Conservation (phyloP, 2,888 invertebrate species). For the Xylocampa areola region DNA sequence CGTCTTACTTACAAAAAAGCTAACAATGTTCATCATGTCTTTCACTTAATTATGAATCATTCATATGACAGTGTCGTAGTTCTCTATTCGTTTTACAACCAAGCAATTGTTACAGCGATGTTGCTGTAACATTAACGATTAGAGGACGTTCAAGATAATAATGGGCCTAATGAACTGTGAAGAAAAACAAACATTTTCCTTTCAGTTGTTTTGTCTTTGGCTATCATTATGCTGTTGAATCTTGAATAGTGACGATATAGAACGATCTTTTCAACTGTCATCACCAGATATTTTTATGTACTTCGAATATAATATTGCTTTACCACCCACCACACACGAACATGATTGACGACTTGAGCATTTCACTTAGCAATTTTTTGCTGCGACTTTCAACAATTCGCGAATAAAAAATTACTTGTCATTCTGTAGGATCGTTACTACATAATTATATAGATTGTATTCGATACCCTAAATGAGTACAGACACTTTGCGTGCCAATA, state of each 20-base stretch:
- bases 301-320: slow-evolving; percentile 14
- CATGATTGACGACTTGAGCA: slow-evolving; percentile 25
- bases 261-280: slow-evolving; percentile 10
- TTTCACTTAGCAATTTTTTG: slow-evolving; percentile 43
- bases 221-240: neutral
- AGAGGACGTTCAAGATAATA: slow-evolving; percentile 22
- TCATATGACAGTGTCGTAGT: slow-evolving; percentile 7
- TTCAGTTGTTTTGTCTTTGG: slow-evolving; percentile 27
- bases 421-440: slow-evolving; percentile 27
- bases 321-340: too few relatives aligned
- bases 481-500: too few relatives aligned
- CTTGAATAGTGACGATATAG: too few relatives aligned
- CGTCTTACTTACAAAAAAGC: slow-evolving; percentile 6
- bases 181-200: slow-evolving; percentile 37
- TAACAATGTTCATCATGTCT: slow-evolving; percentile 16
- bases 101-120: slow-evolving; percentile 9
- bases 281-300: neutral
- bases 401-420: slow-evolving; percentile 43
- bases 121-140: slow-evolving; percentile 8
- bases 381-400: slow-evolving; percentile 25
- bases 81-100: slow-evolving; percentile 12
- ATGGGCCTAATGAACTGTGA: slow-evolving; percentile 27
- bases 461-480: too few relatives aligned
- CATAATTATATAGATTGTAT: too few relatives aligned
- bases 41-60: slow-evolving; percentile 23